Percentiles rank a stretch among this genome's conserved stretches.
These are phyloP conservation scores for Hypotaenidia okinawae DNA, from an alignment of 2,797 vertebrate genomes.

Conservation along the genomic window DNA sequence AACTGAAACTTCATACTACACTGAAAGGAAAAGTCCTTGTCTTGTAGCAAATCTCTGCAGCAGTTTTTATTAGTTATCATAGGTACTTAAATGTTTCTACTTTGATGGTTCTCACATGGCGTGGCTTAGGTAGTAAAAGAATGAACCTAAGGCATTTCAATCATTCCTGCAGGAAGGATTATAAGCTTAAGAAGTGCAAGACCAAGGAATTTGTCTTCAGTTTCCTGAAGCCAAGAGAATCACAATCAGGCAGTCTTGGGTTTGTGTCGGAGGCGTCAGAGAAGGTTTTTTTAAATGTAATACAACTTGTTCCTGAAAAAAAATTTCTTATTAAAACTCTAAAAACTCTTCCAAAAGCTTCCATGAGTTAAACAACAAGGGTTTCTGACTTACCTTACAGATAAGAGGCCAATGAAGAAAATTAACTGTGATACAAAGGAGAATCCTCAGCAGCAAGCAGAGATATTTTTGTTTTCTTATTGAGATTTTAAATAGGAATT, in stretches of 20 bases:
- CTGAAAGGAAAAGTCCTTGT: neutral
- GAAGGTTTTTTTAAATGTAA: neutral
- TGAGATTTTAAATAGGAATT: neutral
- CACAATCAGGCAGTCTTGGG: neutral
- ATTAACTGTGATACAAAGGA: neutral
- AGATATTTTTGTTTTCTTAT: neutral
- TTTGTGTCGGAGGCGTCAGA: neutral
- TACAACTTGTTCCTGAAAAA: neutral
- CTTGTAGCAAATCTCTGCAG: constrained; percentile 6
- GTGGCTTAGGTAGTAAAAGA: constrained; percentile 1
- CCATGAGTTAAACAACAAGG: neutral
- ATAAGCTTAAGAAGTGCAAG: constrained; percentile 5
- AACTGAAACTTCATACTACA: neutral
- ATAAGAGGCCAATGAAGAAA: neutral
- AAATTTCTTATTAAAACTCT: neutral
- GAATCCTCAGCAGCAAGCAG: neutral
- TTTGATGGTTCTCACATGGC: constrained; percentile 12
- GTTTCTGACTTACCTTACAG: neutral
- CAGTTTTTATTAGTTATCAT: neutral
- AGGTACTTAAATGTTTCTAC: neutral
- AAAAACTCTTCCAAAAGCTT: neutral
- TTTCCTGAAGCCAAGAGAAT: constrained; percentile 6
- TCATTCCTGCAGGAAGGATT: constrained; percentile 40
- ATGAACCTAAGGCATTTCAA: constrained; percentile 23
- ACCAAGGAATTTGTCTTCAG: constrained; percentile 6